Base-by-base conservation (phyloP, 2,888 invertebrate species). In the Melanophora roralis region DNA sequence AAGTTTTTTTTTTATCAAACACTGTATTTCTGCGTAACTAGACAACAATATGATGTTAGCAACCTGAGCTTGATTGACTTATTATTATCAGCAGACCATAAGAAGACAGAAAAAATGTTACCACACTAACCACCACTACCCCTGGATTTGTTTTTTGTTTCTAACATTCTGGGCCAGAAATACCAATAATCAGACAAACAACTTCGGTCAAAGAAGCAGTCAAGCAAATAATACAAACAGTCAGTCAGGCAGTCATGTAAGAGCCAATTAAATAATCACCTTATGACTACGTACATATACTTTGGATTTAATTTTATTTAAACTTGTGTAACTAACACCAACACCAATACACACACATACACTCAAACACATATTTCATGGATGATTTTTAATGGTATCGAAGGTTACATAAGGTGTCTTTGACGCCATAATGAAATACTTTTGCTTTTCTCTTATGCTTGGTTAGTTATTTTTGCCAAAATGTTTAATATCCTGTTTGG, bases 61-160 rank as follows among this genome's bases (percentile, higher is more conserved):
- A 81, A 83, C 82, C 81, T 78, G 60, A 79, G 67, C 69, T 75
- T 82, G 81, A 72, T 81, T 77, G 82, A 80, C 81, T 83, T 83
- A 77, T 81, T 81, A 81, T 79, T 69, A 77, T 55, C 80, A 73
- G 43, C 60, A 76, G 76, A 59, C 80, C 81, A 71, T 77, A 57
- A 64, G 55, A 60, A 68, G 57, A 55, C 53, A 64, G n/a, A 36
- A 27, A 67, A 53, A 69, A 65, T 62, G 68, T 68, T 67, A 67
- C 75, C 75, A 68, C 72, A 80, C 69, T 67, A 62, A 49, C 64
- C 71, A 59, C 23, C 59, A 55, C 49, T 21, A 34, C 73, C 72
- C 53, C n/a, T 19, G 5, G 11, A 32, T 11, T 34, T 34, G 40
- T 47, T 16, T 5, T 1, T 45, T n/a, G 40, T 47, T 16, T 5